These are phyloP conservation scores for Salminus brasiliensis DNA, from an alignment of 2,113 vertebrate species.

Conservation along the genomic window DNA sequence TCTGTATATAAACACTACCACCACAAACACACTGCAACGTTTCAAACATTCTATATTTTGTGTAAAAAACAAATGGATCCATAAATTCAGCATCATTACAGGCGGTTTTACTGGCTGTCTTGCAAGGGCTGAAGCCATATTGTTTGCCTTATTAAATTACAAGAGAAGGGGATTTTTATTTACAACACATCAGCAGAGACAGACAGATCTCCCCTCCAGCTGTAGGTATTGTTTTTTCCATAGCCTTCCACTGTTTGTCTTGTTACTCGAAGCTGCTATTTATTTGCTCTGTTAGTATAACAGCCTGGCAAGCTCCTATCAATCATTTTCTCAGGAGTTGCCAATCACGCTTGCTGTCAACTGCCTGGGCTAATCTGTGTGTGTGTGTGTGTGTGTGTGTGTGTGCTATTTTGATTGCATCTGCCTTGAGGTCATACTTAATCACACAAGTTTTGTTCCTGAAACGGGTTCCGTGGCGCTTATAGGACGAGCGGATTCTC, in stretches of 20 bases:
- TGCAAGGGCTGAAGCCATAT: not conserved
- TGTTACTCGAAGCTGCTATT: constrained; percentile 24
- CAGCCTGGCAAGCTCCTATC: constrained; percentile 7
- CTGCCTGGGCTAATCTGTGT: constrained; percentile 25
- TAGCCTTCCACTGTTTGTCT: constrained; percentile 4
- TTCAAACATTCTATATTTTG: not conserved
- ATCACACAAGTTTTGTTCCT: constrained; percentile 37
- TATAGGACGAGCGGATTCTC: not conserved
- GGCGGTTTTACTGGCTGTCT: constrained; percentile 1
- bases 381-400: not conserved
- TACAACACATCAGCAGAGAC: constrained; percentile 26
- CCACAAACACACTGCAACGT: not conserved
- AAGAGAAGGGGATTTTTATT: constrained; percentile 33
- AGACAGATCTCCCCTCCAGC: constrained; percentile 22
- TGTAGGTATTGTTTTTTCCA: constrained; percentile 4
- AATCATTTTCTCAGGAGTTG: constrained; percentile 38
- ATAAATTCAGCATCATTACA: constrained; percentile 2
- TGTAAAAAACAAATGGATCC: not conserved
- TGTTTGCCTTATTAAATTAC: constrained; percentile 22
- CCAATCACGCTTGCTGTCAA: constrained; percentile 26
- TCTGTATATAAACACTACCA: not conserved
- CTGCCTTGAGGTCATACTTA: constrained; percentile 41
- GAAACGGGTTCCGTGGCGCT: not conserved
- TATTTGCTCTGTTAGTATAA: constrained; percentile 42
- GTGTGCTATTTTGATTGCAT: constrained; percentile 35